phyloP scores from a whole-genome alignment of 2,113 vertebrate species.

The Sander lucioperca region DNA sequence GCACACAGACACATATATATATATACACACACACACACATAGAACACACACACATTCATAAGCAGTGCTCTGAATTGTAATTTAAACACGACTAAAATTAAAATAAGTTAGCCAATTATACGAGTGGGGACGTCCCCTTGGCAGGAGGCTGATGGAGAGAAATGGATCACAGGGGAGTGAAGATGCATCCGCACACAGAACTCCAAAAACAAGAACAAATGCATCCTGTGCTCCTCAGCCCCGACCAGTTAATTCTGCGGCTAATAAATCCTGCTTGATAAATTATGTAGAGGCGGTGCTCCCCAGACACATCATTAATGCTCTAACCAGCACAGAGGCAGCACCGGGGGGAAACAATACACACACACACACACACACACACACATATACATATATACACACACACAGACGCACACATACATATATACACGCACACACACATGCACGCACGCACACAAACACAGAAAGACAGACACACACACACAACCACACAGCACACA shows the following conservation, averaged over 20 bases:
- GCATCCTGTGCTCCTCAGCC: conserved; percentile 15
- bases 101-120: conserved; percentile 60
- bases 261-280: conserved; percentile 79
- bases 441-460: too few relatives aligned
- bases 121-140: conserved; percentile 33
- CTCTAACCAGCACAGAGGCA: conserved; percentile 66
- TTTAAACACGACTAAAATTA: conserved; percentile 50
- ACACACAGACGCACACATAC: too few relatives aligned
- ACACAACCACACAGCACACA: too few relatives aligned
- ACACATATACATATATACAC: background rate
- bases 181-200: conserved; percentile 53
- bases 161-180: conserved; percentile 60
- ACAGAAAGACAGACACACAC: too few relatives aligned
- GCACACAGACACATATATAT: background rate
- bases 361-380: background rate
- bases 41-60: background rate
- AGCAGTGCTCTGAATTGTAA: background rate
- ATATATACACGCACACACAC: too few relatives aligned
- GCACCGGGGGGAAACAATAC: conserved; percentile 7
- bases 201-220: conserved; percentile 61
- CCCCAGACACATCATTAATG: conserved; percentile 78
- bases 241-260: conserved; percentile 66
- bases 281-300: conserved; percentile 74
- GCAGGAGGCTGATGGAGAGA: conserved; percentile 55
- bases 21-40: background rate